Base-by-base conservation (phyloP, 2,113 vertebrate genomes). In the Tylochromis polylepis region DNA sequence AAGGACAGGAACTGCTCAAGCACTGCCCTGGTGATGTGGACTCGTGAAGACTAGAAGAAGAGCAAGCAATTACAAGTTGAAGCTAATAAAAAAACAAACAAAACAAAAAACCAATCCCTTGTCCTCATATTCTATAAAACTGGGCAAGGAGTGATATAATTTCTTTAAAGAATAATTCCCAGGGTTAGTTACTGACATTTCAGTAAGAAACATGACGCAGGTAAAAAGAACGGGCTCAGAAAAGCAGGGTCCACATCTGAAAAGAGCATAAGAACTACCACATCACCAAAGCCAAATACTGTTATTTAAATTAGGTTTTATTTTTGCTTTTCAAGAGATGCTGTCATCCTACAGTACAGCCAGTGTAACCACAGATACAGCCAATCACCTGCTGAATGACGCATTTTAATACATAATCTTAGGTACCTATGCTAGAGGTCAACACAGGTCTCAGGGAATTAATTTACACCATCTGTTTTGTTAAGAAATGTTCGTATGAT, bases 1-100 rank as follows among this genome's bases (percentile, higher is more conserved):
- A 99, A 99, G 67, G 98, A 99, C 88, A 99, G 95, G 95, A 99
- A 99, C 81, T 99, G 99, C 87, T 99, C 99, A 89, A 99, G 93
- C 36, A 99, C 99, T 3, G 98, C 98, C 94, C 98, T 96, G 65
- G 98, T 99, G 96, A 99, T 99, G 94, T 99, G 99, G 90, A 98
- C 96, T 92, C 99, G 96, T 20, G 98, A 99, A 7, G 99, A 99
- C 99, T 99, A 88, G 16, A 87, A 7, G 87, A 46, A 84, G 27
- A 51, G 81, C 3, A 49, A 4, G 11, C 11, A 85, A 49, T 79
- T 22, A 46, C 4, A 10, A 51, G 31, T 1, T 24, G 11, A 57
- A 57, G 22, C 6, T 57, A 11, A 27, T 57, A 34, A 34, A 27
- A 55, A n/a, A n/a, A n/a, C n/a, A n/a, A n/a, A n/a, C n/a, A n/a